Conservation (phyloP, 2,113 vertebrate species). For the Rynchops niger region DNA sequence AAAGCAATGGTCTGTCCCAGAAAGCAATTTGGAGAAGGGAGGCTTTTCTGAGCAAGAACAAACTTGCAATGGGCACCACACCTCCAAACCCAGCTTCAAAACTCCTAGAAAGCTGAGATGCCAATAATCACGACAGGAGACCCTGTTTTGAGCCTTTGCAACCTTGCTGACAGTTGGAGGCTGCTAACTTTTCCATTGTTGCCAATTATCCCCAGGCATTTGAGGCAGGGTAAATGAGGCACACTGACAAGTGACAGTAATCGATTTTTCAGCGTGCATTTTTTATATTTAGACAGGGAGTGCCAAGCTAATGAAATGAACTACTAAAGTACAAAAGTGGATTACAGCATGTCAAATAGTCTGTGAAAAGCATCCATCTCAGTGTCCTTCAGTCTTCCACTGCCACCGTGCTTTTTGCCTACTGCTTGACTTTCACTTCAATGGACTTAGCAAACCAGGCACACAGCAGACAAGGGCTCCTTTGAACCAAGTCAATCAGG, state of each 20-base stretch:
- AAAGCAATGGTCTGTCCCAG: neutral
- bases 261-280: constrained; percentile 31
- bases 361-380: neutral
- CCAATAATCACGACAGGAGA: neutral
- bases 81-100: neutral
- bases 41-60: neutral
- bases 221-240: constrained; percentile 44
- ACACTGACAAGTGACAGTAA: constrained; percentile 48
- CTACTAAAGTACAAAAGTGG: neutral
- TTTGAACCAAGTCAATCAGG: neutral
- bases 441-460: neutral
- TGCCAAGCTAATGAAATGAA: constrained; percentile 35
- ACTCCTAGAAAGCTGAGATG: neutral
- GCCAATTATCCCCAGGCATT: constrained; percentile 36
- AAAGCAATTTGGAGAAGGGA: neutral
- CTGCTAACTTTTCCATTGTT: neutral
- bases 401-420: neutral
- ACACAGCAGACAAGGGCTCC: rapidly evolving
- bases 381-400: neutral
- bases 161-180: neutral
- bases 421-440: neutral
- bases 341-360: constrained; percentile 9
- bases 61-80: neutral
- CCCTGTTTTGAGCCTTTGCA: neutral
- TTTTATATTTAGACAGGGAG: constrained; percentile 48